Conservation (phyloP, 2,888 invertebrate species). For the Trissoscelio sp. region DNA sequence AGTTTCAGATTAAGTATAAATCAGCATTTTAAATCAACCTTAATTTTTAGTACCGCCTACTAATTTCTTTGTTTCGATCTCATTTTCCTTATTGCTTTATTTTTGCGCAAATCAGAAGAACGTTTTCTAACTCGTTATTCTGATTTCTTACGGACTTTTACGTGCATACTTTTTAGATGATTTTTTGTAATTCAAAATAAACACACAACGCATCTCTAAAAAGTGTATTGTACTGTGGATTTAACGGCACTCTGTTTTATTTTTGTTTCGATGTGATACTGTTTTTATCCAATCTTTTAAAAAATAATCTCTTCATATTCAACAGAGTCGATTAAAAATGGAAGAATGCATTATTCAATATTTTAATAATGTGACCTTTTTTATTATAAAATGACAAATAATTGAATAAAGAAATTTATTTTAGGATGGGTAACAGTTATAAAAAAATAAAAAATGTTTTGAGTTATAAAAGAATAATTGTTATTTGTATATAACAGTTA, state of each 20-base stretch:
- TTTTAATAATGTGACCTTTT: not conserved
- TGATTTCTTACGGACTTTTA: not conserved
- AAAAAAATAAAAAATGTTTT: too few species aligned
- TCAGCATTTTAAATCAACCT: constrained; percentile 24
- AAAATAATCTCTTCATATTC: not conserved
- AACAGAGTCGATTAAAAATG: not conserved
- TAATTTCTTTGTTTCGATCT: not conserved
- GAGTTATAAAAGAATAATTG: too few species aligned
- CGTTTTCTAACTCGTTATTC: not conserved
- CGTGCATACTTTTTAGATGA: not conserved
- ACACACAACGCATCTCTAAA: not conserved
- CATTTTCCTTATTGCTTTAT: not conserved
- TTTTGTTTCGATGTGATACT: not conserved
- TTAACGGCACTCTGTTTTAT: not conserved
- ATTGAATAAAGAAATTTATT: too few species aligned
- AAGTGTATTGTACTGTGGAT: not conserved
- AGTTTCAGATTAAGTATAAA: constrained; percentile 25
- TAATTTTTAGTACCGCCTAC: not conserved
- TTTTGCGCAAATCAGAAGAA: not conserved
- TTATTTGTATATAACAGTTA: too few species aligned
- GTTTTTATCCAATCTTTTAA: not conserved
- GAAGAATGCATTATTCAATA: not conserved
- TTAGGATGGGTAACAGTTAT: too few species aligned
- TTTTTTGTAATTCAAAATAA: not conserved
- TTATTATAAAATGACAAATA: not conserved